A percentile compares a stretch with the other conserved stretches of the same genome.
Evolutionary conservation across 2,797 vertebrate genomes (phyloP).

Genomic region (Ceyx erithaca): DNA sequence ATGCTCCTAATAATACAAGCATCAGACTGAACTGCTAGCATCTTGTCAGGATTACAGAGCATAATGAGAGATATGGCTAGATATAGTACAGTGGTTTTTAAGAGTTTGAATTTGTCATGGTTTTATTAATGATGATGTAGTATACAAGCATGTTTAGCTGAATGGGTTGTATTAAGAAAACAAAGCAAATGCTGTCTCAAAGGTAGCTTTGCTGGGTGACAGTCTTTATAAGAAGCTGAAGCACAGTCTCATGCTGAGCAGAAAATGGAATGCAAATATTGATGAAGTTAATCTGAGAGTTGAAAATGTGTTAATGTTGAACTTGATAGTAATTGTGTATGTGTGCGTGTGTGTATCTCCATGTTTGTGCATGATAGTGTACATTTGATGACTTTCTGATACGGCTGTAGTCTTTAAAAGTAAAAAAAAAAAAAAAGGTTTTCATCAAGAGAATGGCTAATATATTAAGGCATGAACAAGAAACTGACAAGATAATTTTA

Average conservation of each 20-base stretch:
- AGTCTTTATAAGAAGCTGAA: neutral
- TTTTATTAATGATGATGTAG: neutral
- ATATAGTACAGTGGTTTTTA: neutral
- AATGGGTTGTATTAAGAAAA: neutral
- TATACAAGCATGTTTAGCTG: neutral
- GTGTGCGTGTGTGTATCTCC: neutral
- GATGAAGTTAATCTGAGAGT: neutral
- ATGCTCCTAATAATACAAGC: neutral
- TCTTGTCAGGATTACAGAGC: neutral
- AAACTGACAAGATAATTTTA: neutral
- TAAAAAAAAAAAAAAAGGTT: neutral
- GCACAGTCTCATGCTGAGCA: neutral
- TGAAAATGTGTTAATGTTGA: neutral
- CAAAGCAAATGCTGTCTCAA: neutral
- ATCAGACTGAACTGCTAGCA: neutral
- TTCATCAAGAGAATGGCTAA: neutral
- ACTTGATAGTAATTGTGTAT: neutral
- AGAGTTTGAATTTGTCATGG: neutral
- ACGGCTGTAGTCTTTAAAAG: neutral
- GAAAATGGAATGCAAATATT: neutral
- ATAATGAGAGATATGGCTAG: neutral
- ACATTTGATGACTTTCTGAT: neutral
- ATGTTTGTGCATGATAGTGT: neutral
- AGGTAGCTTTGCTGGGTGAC: neutral
- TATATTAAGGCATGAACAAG: neutral